Conservation (phyloP, 2,113 vertebrate genomes). For the Lampris megalopsis region DNA sequence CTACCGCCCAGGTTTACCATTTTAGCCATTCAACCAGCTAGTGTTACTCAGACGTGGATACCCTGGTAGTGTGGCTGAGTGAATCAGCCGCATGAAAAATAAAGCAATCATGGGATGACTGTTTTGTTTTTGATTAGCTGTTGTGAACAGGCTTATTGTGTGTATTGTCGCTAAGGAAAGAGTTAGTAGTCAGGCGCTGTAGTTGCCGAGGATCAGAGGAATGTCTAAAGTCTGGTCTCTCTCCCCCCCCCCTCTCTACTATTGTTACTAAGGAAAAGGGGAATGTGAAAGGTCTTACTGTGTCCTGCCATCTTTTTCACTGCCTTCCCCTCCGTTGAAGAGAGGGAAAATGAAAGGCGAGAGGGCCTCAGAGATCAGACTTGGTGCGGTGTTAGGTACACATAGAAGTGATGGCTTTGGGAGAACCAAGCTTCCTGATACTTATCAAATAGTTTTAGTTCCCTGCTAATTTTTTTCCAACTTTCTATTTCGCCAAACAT, state of each 20-base stretch:
- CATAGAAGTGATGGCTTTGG: no score
- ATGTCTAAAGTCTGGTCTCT: slow-evolving; percentile 35
- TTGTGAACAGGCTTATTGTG: not conserved
- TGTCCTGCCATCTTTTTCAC: not conserved
- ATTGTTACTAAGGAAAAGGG: no score
- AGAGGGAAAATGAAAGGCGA: no score
- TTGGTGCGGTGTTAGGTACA: no score
- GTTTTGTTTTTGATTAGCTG: not conserved
- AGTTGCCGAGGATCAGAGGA: slow-evolving; percentile 64
- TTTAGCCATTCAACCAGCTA: no score
- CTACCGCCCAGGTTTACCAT: no score
- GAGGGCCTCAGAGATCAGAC: no score
- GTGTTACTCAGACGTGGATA: no score
- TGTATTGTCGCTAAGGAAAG: slow-evolving; percentile 18
- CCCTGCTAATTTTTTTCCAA: slow-evolving; percentile 15
- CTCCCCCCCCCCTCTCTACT: not conserved
- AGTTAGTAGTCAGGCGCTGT: slow-evolving; percentile 62
- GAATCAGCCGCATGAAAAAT: not conserved
- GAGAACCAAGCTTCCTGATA: not conserved
- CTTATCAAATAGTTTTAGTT: slow-evolving; percentile 3
- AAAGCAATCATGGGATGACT: not conserved
- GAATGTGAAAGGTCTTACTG: not conserved
- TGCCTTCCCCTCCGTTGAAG: no score
- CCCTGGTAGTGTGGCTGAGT: no score
- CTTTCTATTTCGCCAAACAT: not conserved